Evolutionary conservation across 2,797 vertebrate species (phyloP).

Genomic region (Catharus ustulatus): DNA sequence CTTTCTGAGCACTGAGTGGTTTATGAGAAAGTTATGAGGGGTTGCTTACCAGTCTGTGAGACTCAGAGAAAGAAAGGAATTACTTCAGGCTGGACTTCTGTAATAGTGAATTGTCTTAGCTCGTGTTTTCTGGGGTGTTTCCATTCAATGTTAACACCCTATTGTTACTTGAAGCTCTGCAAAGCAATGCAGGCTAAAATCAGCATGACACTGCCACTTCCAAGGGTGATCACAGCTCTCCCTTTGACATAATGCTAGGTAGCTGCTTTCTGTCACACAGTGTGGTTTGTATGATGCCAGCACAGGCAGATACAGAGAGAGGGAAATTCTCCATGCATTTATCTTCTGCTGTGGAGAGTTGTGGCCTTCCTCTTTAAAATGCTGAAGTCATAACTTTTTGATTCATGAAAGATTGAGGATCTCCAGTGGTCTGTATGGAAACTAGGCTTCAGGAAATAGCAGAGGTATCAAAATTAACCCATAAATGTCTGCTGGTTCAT

Average conservation of each 20-base stretch:
- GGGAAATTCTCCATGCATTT: neutral
- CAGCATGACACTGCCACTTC: neutral
- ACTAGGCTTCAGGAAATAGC: neutral
- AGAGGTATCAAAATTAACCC: neutral
- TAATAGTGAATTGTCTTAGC: neutral
- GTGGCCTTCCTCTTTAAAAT: neutral
- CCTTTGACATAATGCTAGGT: neutral
- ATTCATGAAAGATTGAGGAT: neutral
- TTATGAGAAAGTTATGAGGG: neutral
- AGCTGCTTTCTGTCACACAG: neutral
- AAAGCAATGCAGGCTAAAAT: neutral
- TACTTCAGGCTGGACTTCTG: neutral
- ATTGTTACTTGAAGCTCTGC: neutral
- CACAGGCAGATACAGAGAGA: neutral
- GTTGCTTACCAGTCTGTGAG: neutral
- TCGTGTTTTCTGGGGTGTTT: neutral
- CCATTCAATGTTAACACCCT: neutral
- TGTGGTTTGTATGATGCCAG: neutral
- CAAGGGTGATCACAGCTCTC: neutral
- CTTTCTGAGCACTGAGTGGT: neutral
- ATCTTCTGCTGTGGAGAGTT: neutral
- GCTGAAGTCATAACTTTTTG: neutral
- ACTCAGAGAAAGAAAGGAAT: neutral
- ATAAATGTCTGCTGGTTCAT: neutral
- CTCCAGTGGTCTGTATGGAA: neutral